Conservation (phyloP, 2,113 vertebrate genomes). For the Pyrgilauda ruficollis region DNA sequence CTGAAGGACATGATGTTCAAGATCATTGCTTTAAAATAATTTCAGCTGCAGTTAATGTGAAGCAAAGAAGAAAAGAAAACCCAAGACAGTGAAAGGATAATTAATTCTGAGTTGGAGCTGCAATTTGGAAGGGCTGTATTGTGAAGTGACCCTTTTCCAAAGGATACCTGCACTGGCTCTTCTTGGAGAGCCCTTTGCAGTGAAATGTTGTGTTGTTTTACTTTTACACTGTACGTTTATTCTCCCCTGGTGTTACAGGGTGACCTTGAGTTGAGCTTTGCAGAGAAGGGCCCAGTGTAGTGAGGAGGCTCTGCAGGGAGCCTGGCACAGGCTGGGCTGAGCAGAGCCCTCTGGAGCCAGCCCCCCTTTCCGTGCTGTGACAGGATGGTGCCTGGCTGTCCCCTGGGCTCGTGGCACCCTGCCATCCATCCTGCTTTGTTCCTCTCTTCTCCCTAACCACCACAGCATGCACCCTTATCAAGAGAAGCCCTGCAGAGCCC, state of each 20-base stretch:
- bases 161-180: neutral
- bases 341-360: neutral
- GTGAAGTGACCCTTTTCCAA: slow-evolving; percentile 56
- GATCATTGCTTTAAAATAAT: slow-evolving; percentile 70
- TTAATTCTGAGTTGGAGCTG: slow-evolving; percentile 57
- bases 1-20: slow-evolving; percentile 62
- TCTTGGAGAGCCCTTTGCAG: neutral
- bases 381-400: neutral
- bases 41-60: slow-evolving; percentile 54
- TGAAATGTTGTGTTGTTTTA: neutral
- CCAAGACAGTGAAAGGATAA: slow-evolving; percentile 52
- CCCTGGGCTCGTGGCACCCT: neutral
- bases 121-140: slow-evolving; percentile 51
- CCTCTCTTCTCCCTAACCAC: neutral
- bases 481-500: neutral
- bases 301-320: fast-evolving
- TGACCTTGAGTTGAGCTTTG: neutral
- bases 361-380: fast-evolving
- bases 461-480: fast-evolving
- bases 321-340: neutral
- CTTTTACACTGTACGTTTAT: neutral
- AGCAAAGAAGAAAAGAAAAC: slow-evolving; percentile 63
- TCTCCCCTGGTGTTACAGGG: neutral
- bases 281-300: neutral
- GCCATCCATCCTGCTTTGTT: neutral